Percentiles rank a stretch among this genome's conserved stretches.
Evolutionary conservation across 30 jellyfish, hydroid and myxozoan species (phyloP).

Genomic region (Aurelia sp.): DNA sequence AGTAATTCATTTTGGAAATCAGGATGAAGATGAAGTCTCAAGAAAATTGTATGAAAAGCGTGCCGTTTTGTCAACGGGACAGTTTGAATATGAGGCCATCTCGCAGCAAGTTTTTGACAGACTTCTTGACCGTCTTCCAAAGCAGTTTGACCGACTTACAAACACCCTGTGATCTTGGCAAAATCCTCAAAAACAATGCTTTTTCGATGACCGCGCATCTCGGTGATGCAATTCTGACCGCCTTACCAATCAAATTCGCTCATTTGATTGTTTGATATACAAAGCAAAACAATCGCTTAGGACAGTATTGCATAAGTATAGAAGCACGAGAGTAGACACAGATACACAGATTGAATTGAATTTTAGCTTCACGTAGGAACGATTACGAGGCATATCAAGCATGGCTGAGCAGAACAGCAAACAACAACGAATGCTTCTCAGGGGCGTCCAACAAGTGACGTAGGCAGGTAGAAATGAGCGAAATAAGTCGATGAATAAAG

Average conservation of each 20-base stretch:
- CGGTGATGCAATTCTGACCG: background rate
- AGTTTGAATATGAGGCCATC: too few species aligned
- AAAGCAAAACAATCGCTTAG: background rate
- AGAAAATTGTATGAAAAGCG: too few species aligned
- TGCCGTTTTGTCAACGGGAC: too few species aligned
- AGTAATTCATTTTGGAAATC: too few species aligned
- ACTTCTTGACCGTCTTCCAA: background rate
- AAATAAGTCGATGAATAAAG: too few species aligned
- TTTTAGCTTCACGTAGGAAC: too few species aligned
- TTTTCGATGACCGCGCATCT: constrained; percentile 4
- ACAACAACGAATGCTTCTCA: background rate
- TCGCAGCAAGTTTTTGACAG: too few species aligned
- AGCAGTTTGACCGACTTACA: constrained; percentile 8
- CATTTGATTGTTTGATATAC: constrained; percentile 1
- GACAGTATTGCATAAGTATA: background rate
- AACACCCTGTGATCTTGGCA: constrained; percentile 4
- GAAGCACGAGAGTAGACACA: background rate
- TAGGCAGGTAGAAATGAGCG: too few species aligned
- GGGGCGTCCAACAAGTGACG: too few species aligned
- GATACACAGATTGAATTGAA: too few species aligned
- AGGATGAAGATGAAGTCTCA: too few species aligned
- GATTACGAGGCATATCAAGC: background rate
- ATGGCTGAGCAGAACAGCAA: background rate
- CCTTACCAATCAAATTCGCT: constrained; percentile 3
- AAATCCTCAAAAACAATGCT: background rate